A percentile compares a stretch with the other conserved stretches of the same genome.
Conservation (phyloP, 1,140 invertebrate species). For the Drosophila lini region DNA sequence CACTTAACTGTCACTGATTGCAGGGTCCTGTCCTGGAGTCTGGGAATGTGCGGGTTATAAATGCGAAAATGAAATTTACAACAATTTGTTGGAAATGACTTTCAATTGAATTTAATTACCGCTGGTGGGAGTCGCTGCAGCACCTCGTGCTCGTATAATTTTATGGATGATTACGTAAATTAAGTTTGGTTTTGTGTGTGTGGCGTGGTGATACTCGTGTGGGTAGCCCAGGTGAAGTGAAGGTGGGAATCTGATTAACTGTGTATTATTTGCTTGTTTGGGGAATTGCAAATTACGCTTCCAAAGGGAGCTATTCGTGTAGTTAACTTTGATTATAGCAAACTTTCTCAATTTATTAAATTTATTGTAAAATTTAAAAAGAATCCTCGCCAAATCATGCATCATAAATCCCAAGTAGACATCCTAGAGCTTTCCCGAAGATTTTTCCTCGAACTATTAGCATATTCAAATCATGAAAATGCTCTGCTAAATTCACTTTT, state of each 20-base stretch:
- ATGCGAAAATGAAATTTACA: constrained; percentile 73
- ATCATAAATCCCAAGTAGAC: background rate
- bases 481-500: constrained; percentile 18
- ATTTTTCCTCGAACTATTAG: background rate
- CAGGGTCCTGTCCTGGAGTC: constrained; percentile 1
- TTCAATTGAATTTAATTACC: constrained; percentile 77
- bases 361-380: background rate
- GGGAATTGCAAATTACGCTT: constrained; percentile 6
- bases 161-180: constrained; percentile 62
- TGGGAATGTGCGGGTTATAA: constrained; percentile 41
- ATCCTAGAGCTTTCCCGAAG: background rate
- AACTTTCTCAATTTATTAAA: too few relatives aligned
- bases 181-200: constrained; percentile 53
- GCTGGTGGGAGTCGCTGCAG: constrained; percentile 32
- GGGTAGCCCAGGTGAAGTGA: background rate
- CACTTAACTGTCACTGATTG: constrained; percentile 59
- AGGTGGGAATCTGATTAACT: constrained; percentile 33
- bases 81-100: constrained; percentile 72
- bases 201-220: constrained; percentile 21
- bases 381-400: too few relatives aligned
- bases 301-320: background rate
- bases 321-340: background rate
- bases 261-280: constrained; percentile 6
- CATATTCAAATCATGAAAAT: constrained; percentile 30
- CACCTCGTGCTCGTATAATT: constrained; percentile 33